Evolutionary conservation across 2,797 vertebrate species (phyloP).

Genomic region (Catamblyrhynchus diadema): DNA sequence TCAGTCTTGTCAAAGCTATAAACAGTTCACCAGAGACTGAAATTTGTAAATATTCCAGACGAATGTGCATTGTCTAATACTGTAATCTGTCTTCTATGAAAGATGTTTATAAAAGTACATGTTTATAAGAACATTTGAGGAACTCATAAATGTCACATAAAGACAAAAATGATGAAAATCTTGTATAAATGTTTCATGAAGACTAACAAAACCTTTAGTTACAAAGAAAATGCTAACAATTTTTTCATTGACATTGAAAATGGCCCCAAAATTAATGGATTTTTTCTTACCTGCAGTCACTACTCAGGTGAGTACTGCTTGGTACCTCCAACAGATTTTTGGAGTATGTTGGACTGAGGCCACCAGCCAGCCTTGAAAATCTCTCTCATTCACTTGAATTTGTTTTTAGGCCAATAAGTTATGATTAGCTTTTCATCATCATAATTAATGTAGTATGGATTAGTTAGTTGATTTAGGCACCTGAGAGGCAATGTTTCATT

Average conservation of each 20-base stretch:
- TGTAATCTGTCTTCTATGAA: not conserved
- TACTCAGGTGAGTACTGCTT: not conserved
- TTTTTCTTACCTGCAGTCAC: not conserved
- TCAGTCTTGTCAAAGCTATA: not conserved
- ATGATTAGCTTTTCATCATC: slow-evolving; percentile 41
- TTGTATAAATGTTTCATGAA: not conserved
- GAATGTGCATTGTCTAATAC: not conserved
- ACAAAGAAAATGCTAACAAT: not conserved
- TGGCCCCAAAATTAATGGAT: not conserved
- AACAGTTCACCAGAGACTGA: not conserved
- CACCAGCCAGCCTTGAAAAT: not conserved
- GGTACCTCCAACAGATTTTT: not conserved
- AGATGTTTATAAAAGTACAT: not conserved
- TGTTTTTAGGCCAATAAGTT: not conserved
- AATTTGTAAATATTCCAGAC: not conserved
- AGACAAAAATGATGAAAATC: not conserved
- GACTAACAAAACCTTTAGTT: not conserved
- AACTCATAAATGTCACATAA: not conserved
- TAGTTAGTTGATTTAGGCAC: slow-evolving; percentile 38
- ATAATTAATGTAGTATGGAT: slow-evolving; percentile 22
- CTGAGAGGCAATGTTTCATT: not conserved
- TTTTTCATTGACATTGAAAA: not conserved
- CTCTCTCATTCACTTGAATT: not conserved
- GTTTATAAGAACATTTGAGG: not conserved
- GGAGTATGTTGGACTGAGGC: not conserved